A percentile compares a stretch with the other conserved stretches of the same genome.
phyloP scores from a whole-genome alignment of 2,113 vertebrate species.

The Zosterops pallidus region DNA sequence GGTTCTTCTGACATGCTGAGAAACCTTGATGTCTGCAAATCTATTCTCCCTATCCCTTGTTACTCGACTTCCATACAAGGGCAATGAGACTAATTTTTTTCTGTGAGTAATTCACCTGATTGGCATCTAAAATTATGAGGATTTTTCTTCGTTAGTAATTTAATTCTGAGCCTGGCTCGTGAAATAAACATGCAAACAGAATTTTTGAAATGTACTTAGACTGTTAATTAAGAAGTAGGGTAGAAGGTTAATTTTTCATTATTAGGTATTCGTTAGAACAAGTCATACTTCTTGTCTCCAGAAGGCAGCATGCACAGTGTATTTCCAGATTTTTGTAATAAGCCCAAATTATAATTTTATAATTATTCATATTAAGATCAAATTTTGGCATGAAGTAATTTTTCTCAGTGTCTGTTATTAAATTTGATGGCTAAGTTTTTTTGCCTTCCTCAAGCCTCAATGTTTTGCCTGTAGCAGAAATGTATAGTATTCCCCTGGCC shows the following conservation, averaged over 20 bases:
- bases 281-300: neutral
- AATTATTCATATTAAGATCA: neutral
- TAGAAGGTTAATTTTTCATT: neutral
- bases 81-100: neutral
- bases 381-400: neutral
- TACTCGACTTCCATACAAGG: neutral
- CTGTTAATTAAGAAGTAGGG: neutral
- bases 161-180: neutral
- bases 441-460: neutral
- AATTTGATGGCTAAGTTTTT: neutral
- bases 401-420: neutral
- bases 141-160: neutral
- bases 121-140: neutral
- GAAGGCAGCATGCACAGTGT: neutral
- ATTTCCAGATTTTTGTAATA: neutral
- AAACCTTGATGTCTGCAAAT: neutral
- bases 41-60: neutral
- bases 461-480: neutral
- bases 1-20: neutral
- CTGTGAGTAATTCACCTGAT: neutral
- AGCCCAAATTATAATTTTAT: neutral
- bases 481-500: neutral
- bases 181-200: neutral
- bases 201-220: neutral
- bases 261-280: neutral